Base-by-base conservation (phyloP, 2,797 vertebrate species). In the Echiichthys vipera region DNA sequence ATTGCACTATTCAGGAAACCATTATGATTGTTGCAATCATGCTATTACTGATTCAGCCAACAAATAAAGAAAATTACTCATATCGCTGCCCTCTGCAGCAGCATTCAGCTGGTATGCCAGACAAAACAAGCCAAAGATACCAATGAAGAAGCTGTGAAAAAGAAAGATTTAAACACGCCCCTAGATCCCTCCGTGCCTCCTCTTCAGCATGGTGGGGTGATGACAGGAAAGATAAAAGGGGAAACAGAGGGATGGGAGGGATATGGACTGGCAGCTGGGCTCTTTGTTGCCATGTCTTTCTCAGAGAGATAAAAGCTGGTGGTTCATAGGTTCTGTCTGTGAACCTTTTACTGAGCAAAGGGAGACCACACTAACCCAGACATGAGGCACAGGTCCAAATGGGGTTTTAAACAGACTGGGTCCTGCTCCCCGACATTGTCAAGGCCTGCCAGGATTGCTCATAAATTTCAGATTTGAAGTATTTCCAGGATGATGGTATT, bases 251-350 rank as follows among this genome's bases (percentile, higher is more conserved):
- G 79, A 79, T 75, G 58, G 70, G 70, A 77, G 76, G 65, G 69
- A 43, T 66, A 73, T 65, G 73, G 80, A 76, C 55, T 47, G 73
- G 84, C 93, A 92, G 90, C 92, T 92, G 92, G 81, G 83, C 86
- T 87, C 92, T 93, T 94, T 94, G 93, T 94, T 92, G 85, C 88
- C 58, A 45, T 54, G 79, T 88, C 87, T 89, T 83, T 84, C 84
- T 85, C 84, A 66, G 65, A 66, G 83, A 93, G 93, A 94, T 94
- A 91, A 93, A 94, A 92, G 91, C 86, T 84, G 86, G 61, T 88
- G 91, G 90, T 92, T 92, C 90, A 91, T 90, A 83, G 88, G 88
- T 86, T 83, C 86, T 88, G 85, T 90, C 90, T 85, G 80, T 90
- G 89, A 87, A 85, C 81, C 59, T 86, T 89, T 89, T 73, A 82